phyloP scores from a whole-genome alignment of 2,113 vertebrate species.

The Zingel zingel region DNA sequence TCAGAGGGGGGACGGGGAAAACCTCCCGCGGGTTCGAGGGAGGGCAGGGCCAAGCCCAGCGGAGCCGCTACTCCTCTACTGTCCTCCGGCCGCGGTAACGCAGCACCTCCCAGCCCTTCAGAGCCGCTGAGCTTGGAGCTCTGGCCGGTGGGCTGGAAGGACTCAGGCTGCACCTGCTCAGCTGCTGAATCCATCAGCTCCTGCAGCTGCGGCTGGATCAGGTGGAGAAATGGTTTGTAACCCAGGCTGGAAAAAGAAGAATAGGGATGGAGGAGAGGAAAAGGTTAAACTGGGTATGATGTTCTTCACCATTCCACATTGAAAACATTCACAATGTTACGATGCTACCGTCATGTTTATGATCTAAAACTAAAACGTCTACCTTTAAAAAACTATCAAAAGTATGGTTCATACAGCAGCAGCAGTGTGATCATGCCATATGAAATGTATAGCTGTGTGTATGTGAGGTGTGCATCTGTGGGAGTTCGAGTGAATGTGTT shows the following conservation, averaged over 20 bases:
- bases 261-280: not conserved
- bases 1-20: slow-evolving; percentile 84
- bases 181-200: slow-evolving; percentile 86
- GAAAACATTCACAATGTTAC: not conserved
- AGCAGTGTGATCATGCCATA: too few species aligned
- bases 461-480: too few species aligned
- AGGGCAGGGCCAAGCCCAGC: slow-evolving; percentile 83
- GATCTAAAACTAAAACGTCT: too few species aligned
- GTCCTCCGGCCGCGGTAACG: slow-evolving; percentile 87
- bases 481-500: too few species aligned
- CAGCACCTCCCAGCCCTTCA: slow-evolving; percentile 56
- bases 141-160: slow-evolving; percentile 89
- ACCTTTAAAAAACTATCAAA: too few species aligned
- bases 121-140: slow-evolving; percentile 86
- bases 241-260: slow-evolving; percentile 86
- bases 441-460: too few species aligned
- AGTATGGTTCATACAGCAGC: too few species aligned
- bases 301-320: not conserved
- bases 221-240: slow-evolving; percentile 96
- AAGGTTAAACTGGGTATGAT: not conserved
- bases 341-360: not conserved
- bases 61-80: slow-evolving; percentile 79
- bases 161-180: slow-evolving; percentile 91
- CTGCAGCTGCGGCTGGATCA: slow-evolving; percentile 95
- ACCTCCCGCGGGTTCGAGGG: slow-evolving; percentile 79